Evolutionary conservation across 2,113 vertebrate species (phyloP).

Genomic region (Esox niger): DNA sequence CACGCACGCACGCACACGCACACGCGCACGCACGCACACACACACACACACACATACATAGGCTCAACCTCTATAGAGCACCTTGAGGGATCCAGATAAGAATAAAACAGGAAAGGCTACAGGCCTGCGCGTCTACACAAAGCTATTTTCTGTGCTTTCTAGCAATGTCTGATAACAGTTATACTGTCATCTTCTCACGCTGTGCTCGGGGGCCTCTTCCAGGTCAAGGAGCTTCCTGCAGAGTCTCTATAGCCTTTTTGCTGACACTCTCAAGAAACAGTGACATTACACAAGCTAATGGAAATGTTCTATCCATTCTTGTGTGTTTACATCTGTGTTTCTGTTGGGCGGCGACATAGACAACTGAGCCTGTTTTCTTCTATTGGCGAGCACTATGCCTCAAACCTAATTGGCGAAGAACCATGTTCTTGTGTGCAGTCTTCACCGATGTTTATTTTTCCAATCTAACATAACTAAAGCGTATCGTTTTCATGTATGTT

Average conservation of each 20-base stretch:
- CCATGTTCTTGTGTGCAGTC: too few relatives aligned
- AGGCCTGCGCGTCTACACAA: not conserved
- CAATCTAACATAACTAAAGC: too few relatives aligned
- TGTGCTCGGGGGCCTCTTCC: not conserved
- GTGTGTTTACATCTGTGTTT: not conserved
- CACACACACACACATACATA: not conserved
- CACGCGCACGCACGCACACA: not conserved
- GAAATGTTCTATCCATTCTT: not conserved
- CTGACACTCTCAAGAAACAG: not conserved
- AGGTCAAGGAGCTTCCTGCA: not conserved
- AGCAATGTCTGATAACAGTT: not conserved
- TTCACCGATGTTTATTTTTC: too few relatives aligned
- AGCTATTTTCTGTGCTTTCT: not conserved
- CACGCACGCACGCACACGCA: slow-evolving; percentile 17
- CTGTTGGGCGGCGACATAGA: not conserved
- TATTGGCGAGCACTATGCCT: too few relatives aligned
- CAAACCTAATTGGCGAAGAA: too few relatives aligned
- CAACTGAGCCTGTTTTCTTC: too few relatives aligned
- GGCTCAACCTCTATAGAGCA: too few relatives aligned
- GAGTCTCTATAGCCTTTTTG: not conserved
- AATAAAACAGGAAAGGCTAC: too few relatives aligned
- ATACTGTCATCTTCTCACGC: not conserved
- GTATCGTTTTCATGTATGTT: too few relatives aligned
- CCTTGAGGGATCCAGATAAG: too few relatives aligned
- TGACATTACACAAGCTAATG: not conserved